Base-by-base conservation (phyloP, 2,888 invertebrate species). In the Glyphotaelius pellucidus region DNA sequence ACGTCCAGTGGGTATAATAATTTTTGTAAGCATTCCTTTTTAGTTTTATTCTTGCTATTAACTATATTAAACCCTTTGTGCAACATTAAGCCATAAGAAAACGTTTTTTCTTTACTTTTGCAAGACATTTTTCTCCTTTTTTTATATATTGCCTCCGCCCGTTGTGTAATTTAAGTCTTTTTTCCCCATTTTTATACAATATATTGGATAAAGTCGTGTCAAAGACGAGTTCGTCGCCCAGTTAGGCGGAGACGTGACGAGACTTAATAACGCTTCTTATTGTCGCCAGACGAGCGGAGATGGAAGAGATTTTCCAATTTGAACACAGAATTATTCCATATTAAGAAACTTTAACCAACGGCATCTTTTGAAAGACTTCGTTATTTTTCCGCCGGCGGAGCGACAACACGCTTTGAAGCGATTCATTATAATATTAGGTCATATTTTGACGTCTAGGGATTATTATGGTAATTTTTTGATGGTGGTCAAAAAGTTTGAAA, bases 211-310 rank as follows among this genome's bases (percentile, higher is more conserved):
- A 42, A 80, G 35, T 79, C 79, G 35, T 89, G 88, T 79, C 88
- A 89, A 80, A 89, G 67, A 35, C 32, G 79, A 89, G 31, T 89
- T 89, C 79, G 79, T 79, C 88, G 88, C 88, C n/a, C 79, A 79
- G 88, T 89, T 89, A 89, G 79, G 32, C 25, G 32, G n/a, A 35
- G 79, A 89, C 88, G 88, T 89, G 88, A 80, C 88, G n/a, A 25
- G 67, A 89, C 88, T 89, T 80, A 25, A 4, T 14, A 89, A 80
- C 31, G 42, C 79, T 80, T 89, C 35, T 79, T 79, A 25, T 35
- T n/a, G 31, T 79, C 79, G 38, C n/a, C 30, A 30, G n/a, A 88
- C 31, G 38, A 83, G 86, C 47, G 15, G 15, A 31, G 35, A 87
- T 25, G 25, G 84, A 35, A 38, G 84, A 84, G 30, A 87, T 47